Conservation (phyloP, 2,888 invertebrate species). For the Abrostola tripartita region DNA sequence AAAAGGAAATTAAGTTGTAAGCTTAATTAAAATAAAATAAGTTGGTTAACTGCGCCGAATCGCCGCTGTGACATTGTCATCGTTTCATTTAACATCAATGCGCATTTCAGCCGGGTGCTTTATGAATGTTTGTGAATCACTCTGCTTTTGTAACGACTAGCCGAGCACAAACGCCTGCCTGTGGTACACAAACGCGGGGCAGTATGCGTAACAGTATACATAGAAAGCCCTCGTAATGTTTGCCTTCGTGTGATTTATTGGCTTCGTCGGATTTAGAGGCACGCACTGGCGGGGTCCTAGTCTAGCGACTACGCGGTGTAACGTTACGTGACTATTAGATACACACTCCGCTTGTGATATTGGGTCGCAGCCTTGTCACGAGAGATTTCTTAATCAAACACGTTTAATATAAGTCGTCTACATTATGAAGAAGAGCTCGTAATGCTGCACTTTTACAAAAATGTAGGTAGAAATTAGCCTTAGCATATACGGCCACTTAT, state of each 20-base stretch:
- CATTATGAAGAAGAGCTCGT: constrained; percentile 1
- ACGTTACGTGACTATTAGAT: constrained; percentile 78
- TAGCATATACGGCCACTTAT: not conserved
- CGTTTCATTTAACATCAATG: constrained; percentile 51
- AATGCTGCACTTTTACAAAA: not conserved
- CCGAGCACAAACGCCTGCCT: constrained; percentile 67
- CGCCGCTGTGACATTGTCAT: constrained; percentile 29
- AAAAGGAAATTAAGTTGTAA: constrained; percentile 33
- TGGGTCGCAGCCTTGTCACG: constrained; percentile 42
- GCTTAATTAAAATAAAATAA: constrained; percentile 42
- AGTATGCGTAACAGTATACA: constrained; percentile 80
- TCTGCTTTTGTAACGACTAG: constrained; percentile 78
- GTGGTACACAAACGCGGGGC: constrained; percentile 69
- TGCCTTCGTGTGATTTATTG: constrained; percentile 89
- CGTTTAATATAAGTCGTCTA: constrained; percentile 48
- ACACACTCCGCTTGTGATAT: constrained; percentile 63
- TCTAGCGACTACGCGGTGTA: constrained; percentile 70
- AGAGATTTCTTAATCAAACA: constrained; percentile 48
- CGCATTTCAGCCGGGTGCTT: constrained; percentile 51
- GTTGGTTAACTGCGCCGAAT: constrained; percentile 30
- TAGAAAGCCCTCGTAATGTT: constrained; percentile 83
- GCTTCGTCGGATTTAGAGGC: constrained; percentile 87
- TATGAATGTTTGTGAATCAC: constrained; percentile 75
- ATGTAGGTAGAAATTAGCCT: not conserved
- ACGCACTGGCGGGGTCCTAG: constrained; percentile 72